Evolutionary conservation across 2,113 vertebrate species (phyloP), one percentile per base, ranked within the genome.

Genomic region (Ptilonorhynchus violaceus): DNA sequence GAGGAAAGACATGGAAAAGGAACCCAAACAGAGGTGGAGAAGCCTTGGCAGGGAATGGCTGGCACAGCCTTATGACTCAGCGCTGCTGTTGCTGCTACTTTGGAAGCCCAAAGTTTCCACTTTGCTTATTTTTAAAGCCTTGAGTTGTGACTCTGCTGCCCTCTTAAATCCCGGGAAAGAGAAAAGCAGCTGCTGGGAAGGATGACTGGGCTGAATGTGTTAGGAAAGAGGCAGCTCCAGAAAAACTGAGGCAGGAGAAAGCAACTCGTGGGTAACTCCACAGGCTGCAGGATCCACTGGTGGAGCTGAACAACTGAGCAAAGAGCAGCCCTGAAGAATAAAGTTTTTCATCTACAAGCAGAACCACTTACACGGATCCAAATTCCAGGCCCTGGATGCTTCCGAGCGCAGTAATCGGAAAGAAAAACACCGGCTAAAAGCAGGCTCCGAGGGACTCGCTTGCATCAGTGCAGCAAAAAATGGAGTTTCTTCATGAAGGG

Each of bases 341-440:
- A 80, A 83, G 80, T 25, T 79, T 60, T 88, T 91, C 79, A 88
- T 55, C 83, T 60, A 60, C 47, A 76, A 76, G 86, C 8, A 68
- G 58, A 82, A 39, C 37, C 56, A 39, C 82, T 85, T 37, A 13
- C 55, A 59, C 4, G 52, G 23, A 82, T 44, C 79, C 66, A 17
- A 78, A 91, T 78, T 89, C 83, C 83, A 94, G 46, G 88, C 92
- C 60, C 60, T 37, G 84, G 66, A 70, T 69, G 93, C 78, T 92
- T 90, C 20, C 1, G 75, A 96, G 82, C 2, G 0, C 35, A 59
- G 91, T 84, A 72, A 96, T 35, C 82, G 93, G 95, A 95, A 97
- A 97, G 90, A 96, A 96, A 97, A 97, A 96, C 33, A 95, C 46
- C 6, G 0, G 55, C 92, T 88, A 69, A 70, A 93, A 86, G 90